Evolutionary conservation across 2,888 invertebrate species (phyloP), one percentile per base, ranked within the genome.

Genomic region (Gymnosoma rotundatum): DNA sequence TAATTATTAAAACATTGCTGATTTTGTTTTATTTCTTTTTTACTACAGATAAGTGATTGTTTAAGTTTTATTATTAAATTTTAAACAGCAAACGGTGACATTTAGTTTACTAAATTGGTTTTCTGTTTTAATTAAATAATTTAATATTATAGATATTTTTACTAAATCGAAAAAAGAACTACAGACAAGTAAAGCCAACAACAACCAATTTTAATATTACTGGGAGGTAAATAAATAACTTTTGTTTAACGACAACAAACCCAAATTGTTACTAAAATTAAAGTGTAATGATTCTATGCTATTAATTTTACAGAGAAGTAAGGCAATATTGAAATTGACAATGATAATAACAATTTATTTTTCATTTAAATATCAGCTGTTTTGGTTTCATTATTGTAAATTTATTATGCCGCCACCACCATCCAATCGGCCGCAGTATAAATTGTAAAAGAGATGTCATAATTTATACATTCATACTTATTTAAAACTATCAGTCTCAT

Each of bases 401-500:
- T 52, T 18, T 7, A 18, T 45, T 25, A 45, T 21, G 16, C 32
- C 32, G 6, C 32, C 66, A 61, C 25, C 32, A 58, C 20, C 45
- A 50, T 10, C 32, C 45, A 50, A 10, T 4, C 4, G 25, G 25
- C 18, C 38, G 48, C 50, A 38, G 48, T 64, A 21, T 32, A 50
- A 78, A 64, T 63, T 73, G 56, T 72, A 18, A 74, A 72, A 73
- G 38, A 74, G 32, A 54, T 73, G 56, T 78, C 67, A 78, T 83
- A 32, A 38, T 20, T 72, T 52, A 76, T 67, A 60, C 72, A 4
- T 25, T 25, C 25, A 82, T 72, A 54, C 48, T 14, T 72, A 54
- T 54, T 14, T 61, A 66, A 5, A 82, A 70, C 50, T 66, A 66
- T 60, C 78, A 78, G 67, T 69, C 61, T 54, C 20, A 69, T 45